Conservation (phyloP, 2,797 vertebrate species). For the Chrysolophus pictus region DNA sequence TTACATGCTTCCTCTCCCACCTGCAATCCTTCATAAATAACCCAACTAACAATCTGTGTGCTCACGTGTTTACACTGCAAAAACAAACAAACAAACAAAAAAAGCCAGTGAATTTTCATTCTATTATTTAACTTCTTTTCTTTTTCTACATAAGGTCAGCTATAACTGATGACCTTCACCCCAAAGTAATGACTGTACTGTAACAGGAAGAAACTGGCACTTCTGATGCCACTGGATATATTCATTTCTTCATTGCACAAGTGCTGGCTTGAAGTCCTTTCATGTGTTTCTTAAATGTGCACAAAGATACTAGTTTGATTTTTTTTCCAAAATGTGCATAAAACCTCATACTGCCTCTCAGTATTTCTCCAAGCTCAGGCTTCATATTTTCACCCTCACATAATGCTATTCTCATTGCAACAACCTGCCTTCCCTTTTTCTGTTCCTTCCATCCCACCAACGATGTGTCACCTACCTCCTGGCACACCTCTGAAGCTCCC, state of each 20-base stretch:
- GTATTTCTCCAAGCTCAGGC: background rate
- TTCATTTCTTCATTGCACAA: background rate
- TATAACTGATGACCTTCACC: background rate
- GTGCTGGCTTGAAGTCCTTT: background rate
- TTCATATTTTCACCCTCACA: background rate
- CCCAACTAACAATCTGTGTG: background rate
- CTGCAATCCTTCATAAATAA: background rate
- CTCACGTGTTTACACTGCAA: background rate
- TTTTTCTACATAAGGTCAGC: background rate
- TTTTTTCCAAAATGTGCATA: background rate
- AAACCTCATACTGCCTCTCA: background rate
- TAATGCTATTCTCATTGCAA: rapidly evolving
- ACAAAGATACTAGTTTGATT: background rate
- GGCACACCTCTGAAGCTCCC: background rate
- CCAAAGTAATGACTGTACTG: background rate
- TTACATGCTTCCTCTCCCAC: background rate
- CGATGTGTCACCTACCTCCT: background rate
- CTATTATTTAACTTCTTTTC: background rate
- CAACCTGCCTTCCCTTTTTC: background rate
- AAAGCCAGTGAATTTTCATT: background rate
- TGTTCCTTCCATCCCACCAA: background rate
- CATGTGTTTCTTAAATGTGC: background rate
- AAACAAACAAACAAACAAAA: background rate
- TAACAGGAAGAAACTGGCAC: background rate
- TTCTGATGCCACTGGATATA: background rate